Evolutionary conservation across 2,888 invertebrate species (phyloP).

Genomic region (Coelinius sp.): DNA sequence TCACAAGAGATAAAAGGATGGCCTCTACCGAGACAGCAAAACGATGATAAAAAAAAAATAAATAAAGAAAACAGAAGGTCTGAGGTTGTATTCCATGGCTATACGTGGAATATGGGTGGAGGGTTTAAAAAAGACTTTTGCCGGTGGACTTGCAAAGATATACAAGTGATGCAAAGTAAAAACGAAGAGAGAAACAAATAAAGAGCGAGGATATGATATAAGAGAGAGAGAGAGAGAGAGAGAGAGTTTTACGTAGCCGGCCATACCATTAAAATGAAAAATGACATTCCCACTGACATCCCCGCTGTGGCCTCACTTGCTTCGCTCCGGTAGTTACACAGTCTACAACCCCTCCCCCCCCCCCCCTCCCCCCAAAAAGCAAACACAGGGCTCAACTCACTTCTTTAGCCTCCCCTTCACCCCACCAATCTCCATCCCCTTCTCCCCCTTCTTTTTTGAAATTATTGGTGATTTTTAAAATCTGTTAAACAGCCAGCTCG

Average conservation of each 20-base stretch:
- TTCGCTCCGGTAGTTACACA: constrained; percentile 57
- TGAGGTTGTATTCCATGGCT: constrained; percentile 46
- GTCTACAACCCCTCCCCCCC: constrained; percentile 54
- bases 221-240: constrained; percentile 16
- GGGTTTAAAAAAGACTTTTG: constrained; percentile 35
- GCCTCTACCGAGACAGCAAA: constrained; percentile 17
- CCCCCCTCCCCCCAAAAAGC: constrained; percentile 55
- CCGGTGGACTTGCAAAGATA: constrained; percentile 28
- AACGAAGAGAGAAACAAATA: constrained; percentile 40
- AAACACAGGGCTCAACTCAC: constrained; percentile 48
- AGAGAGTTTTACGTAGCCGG: constrained; percentile 42
- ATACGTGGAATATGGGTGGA: constrained; percentile 39
- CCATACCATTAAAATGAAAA: constrained; percentile 70
- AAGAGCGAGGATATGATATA: too few species aligned
- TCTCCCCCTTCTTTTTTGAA: constrained; percentile 42
- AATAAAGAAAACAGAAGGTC: constrained; percentile 40
- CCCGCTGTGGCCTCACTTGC: constrained; percentile 48
- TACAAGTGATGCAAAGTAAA: constrained; percentile 31
- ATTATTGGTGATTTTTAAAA: constrained; percentile 55
- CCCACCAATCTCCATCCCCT: constrained; percentile 18
- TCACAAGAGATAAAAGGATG: constrained; percentile 59
- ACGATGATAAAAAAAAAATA: background rate
- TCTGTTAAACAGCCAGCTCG: constrained; percentile 55
- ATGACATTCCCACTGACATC: constrained; percentile 67
- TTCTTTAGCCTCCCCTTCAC: constrained; percentile 33